Conservation (phyloP, 2,888 invertebrate genomes). For the Zygogramma bicolorata region DNA sequence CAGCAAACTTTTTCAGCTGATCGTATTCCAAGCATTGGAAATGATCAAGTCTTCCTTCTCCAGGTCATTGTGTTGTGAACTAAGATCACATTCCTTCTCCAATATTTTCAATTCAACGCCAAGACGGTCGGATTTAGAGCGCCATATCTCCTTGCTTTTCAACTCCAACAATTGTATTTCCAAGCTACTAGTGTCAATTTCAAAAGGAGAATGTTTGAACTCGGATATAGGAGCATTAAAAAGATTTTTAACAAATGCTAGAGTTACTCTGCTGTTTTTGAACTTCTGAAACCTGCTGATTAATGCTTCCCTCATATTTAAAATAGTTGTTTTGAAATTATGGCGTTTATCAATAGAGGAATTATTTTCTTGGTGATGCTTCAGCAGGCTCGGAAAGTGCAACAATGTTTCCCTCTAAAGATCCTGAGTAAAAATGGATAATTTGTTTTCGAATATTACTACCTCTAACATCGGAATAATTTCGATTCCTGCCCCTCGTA, state of each 20-base stretch:
- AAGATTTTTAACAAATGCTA: slow-evolving; percentile 25
- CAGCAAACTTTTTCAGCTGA: slow-evolving; percentile 14
- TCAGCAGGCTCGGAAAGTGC: slow-evolving; percentile 17
- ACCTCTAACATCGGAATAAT: too few relatives aligned
- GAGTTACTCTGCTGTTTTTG: slow-evolving; percentile 22
- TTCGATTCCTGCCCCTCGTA: too few relatives aligned
- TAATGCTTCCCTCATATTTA: slow-evolving; percentile 19
- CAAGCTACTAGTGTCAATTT: slow-evolving; percentile 12
- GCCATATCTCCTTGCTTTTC: slow-evolving; percentile 14
- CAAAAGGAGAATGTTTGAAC: slow-evolving; percentile 16
- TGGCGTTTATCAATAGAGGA: slow-evolving; percentile 13
- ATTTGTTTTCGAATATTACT: too few relatives aligned
- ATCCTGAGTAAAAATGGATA: too few relatives aligned
- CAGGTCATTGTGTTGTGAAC: slow-evolving; percentile 20
- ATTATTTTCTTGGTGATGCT: slow-evolving; percentile 28
- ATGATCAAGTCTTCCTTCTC: slow-evolving; percentile 20
- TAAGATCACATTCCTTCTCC: slow-evolving; percentile 17
- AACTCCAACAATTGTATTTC: slow-evolving; percentile 29
- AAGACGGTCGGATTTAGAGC: slow-evolving; percentile 4
- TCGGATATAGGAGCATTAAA: slow-evolving; percentile 17
- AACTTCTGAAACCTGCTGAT: slow-evolving; percentile 15
- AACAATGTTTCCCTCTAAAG: slow-evolving; percentile 36
- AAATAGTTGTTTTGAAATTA: slow-evolving; percentile 22
- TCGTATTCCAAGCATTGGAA: slow-evolving; percentile 14
- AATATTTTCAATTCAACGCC: slow-evolving; percentile 12